phyloP scores from a whole-genome alignment of 2,797 vertebrate species.

The Ceryle rudis region DNA sequence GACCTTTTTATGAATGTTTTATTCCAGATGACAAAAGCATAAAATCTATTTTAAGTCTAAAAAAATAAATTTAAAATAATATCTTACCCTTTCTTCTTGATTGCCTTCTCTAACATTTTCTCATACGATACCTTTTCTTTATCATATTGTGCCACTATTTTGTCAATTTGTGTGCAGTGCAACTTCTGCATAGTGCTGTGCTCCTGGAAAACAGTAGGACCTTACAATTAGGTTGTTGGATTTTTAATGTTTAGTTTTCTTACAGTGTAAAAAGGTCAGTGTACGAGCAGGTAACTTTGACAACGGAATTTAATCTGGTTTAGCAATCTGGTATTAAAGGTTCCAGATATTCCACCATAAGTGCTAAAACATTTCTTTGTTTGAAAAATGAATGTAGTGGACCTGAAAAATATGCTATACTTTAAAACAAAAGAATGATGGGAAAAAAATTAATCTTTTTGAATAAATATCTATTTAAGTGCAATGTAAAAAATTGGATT shows the following conservation, averaged over 20 bases:
- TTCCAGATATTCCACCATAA: not conserved
- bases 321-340: not conserved
- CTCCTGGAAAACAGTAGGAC: constrained; percentile 83
- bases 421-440: not conserved
- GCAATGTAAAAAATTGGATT: not conserved
- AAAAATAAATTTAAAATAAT: not conserved
- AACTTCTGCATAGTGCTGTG: constrained; percentile 95
- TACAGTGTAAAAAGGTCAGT: not conserved
- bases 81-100: constrained; percentile 95
- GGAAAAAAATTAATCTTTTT: not conserved
- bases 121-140: constrained; percentile 92
- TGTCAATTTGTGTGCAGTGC: constrained; percentile 96
- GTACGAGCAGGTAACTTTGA: not conserved
- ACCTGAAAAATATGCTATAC: not conserved
- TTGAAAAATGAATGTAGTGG: not conserved
- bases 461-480: not conserved
- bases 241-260: not conserved
- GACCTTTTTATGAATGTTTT: not conserved
- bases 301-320: not conserved
- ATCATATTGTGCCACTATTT: constrained; percentile 93
- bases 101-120: constrained; percentile 94
- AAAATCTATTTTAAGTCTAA: not conserved
- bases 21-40: not conserved
- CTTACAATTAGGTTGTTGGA: constrained; percentile 24
- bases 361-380: not conserved